Conservation (phyloP, 2,888 invertebrate species). For the Hymenopus coronatus region DNA sequence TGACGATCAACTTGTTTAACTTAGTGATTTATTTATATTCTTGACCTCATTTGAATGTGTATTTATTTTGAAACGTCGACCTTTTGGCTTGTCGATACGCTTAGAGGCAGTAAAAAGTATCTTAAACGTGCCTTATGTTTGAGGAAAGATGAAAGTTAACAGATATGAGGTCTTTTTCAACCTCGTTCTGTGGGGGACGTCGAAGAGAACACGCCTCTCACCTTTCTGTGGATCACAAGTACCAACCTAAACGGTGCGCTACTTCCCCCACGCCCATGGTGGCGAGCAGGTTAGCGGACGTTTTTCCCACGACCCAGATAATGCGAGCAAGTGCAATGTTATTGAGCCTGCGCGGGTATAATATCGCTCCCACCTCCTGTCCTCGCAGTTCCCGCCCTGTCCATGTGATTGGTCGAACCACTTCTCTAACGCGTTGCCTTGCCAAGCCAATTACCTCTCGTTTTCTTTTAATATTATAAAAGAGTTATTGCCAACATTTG, state of each 20-base stretch:
- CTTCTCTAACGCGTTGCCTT: background rate
- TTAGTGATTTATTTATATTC: too few species aligned
- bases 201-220: background rate
- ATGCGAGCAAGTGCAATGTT: background rate
- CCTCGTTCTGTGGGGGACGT: background rate
- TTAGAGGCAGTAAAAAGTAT: too few species aligned
- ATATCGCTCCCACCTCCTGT: background rate
- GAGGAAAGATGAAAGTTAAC: background rate
- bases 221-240: background rate
- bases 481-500: background rate
- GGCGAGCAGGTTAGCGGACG: background rate
- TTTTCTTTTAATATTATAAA: background rate
- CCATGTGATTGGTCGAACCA: background rate
- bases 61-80: too few species aligned
- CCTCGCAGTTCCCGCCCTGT: background rate
- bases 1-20: too few species aligned
- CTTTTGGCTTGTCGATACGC: too few species aligned
- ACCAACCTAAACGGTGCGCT: background rate
- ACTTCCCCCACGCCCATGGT: too few species aligned
- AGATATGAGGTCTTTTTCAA: background rate
- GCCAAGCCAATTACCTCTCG: background rate
- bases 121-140: background rate
- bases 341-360: background rate
- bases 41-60: too few species aligned
- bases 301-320: background rate